Evolutionary conservation across 2,113 vertebrate genomes (phyloP).

Genomic region (Catagonus wagneri): DNA sequence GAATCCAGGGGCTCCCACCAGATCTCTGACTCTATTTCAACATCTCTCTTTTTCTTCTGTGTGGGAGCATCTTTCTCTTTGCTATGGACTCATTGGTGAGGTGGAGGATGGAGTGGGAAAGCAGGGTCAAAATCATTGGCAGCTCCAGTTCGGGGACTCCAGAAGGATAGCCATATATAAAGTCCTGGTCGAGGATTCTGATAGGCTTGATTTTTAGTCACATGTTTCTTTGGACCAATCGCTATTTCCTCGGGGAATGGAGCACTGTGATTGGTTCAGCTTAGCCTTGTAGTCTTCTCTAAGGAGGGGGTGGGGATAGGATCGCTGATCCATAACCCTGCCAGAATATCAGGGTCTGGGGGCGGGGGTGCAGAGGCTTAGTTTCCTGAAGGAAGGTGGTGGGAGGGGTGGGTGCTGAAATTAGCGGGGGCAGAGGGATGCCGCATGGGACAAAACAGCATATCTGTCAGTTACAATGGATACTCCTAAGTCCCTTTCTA

Average conservation of each 20-base stretch:
- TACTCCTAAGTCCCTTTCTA: background rate
- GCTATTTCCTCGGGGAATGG: background rate
- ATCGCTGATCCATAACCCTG: too few species aligned
- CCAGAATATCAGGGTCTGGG: background rate
- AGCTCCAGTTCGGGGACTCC: background rate
- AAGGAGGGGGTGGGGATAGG: background rate
- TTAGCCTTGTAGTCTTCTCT: background rate
- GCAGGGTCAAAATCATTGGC: background rate
- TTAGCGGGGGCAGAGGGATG: background rate
- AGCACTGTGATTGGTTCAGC: background rate
- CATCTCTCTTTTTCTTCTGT: background rate
- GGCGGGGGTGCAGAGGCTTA: background rate
- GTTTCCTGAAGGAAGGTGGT: background rate
- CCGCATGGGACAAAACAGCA: background rate
- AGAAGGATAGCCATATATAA: background rate
- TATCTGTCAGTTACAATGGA: background rate
- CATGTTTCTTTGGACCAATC: background rate
- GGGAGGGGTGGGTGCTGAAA: background rate
- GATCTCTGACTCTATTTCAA: background rate
- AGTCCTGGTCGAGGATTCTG: background rate
- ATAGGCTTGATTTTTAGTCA: background rate
- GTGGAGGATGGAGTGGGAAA: background rate
- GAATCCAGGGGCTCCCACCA: background rate
- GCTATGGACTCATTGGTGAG: background rate
- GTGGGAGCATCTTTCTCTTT: background rate